These are phyloP conservation scores for Drosophila ezoana DNA, from an alignment of 2,888 invertebrate genomes.

Conservation along the genomic window DNA sequence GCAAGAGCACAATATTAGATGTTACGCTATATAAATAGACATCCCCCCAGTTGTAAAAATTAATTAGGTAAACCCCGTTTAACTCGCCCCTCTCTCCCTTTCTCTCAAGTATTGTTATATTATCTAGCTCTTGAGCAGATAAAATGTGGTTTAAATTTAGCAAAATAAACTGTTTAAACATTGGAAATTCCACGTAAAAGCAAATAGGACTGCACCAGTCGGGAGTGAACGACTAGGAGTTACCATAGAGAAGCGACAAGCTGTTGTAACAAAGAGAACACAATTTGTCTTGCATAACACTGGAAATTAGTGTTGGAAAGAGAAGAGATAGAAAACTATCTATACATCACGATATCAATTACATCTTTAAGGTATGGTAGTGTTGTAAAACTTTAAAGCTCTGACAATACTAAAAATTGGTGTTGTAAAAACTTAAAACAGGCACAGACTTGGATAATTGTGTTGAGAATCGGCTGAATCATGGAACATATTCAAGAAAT, in stretches of 20 bases:
- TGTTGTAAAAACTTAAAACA: not conserved
- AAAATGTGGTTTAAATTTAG: constrained; percentile 25
- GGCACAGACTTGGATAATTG: too few species aligned
- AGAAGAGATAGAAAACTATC: too few species aligned
- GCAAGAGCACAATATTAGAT: not conserved
- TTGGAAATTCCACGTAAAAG: too few species aligned
- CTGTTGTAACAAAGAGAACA: not conserved
- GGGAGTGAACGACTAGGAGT: too few species aligned
- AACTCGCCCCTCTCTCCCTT: not conserved
- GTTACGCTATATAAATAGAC: not conserved
- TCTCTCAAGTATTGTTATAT: not conserved
- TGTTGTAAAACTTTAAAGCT: not conserved
- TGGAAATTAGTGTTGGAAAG: not conserved
- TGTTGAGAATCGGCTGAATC: not conserved
- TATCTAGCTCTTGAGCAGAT: constrained; percentile 2
- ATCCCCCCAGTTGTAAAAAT: constrained; percentile 15
- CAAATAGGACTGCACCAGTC: too few species aligned
- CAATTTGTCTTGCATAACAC: not conserved
- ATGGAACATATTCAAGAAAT: too few species aligned
- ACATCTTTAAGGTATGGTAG: too few species aligned
- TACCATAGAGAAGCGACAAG: too few species aligned
- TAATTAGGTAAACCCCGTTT: constrained; percentile 27
- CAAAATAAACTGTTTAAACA: too few species aligned
- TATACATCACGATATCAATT: too few species aligned
- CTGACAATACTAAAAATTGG: not conserved